Conservation (phyloP, 2,888 invertebrate species). For the Penaeus monodon region DNA sequence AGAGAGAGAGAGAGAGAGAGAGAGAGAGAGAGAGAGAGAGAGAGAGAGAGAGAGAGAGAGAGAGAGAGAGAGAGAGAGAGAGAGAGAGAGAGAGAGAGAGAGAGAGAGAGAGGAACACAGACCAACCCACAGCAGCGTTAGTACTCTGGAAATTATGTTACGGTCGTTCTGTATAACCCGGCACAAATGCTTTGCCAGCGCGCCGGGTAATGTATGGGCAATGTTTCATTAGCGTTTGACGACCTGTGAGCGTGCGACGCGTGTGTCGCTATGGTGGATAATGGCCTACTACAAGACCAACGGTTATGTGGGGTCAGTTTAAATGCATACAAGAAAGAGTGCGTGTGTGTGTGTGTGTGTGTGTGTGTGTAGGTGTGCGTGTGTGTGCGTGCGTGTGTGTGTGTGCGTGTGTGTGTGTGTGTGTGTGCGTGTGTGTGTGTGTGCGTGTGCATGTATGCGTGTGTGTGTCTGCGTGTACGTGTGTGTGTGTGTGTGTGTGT, state of each 20-base stretch:
- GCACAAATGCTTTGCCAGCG: too few relatives aligned
- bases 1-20: background rate
- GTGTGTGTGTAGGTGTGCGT: background rate
- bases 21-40: background rate
- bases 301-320: background rate
- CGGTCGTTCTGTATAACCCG: too few relatives aligned
- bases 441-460: too few relatives aligned
- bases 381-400: background rate
- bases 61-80: conserved; percentile 17
- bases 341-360: background rate
- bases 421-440: too few relatives aligned
- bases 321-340: background rate
- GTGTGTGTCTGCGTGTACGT: too few relatives aligned
- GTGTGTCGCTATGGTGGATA: too few relatives aligned
- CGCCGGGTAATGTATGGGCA: too few relatives aligned
- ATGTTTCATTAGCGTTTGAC: too few relatives aligned
- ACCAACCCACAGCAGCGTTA: too few relatives aligned
- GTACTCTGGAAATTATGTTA: too few relatives aligned
- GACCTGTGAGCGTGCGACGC: too few relatives aligned
- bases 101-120: background rate
- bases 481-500: too few relatives aligned
- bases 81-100: background rate
- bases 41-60: background rate
- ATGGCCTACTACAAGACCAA: background rate
- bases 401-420: background rate